Evolutionary conservation across 2,113 vertebrate species (phyloP).

Genomic region (Glaucomys volans): DNA sequence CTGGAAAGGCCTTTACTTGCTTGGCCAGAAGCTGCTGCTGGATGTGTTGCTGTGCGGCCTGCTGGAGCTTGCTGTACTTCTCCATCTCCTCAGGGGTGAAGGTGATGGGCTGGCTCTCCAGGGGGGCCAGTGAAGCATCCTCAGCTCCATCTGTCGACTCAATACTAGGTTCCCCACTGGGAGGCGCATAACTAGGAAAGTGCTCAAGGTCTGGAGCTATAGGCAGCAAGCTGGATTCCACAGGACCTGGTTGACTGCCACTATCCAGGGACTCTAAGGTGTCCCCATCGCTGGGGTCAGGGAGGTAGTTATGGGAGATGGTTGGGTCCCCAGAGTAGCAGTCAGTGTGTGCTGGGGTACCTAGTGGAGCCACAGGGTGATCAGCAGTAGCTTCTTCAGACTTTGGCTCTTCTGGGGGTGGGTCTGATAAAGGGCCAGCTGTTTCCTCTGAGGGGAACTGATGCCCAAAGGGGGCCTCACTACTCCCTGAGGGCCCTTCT

Average conservation of each 20-base stretch:
- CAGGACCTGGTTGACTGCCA: slow-evolving; percentile 85
- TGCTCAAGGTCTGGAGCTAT: slow-evolving; percentile 87
- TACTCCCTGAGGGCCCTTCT: slow-evolving; percentile 85
- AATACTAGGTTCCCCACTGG: slow-evolving; percentile 85
- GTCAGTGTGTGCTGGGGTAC: slow-evolving; percentile 80
- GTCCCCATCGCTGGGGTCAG: slow-evolving; percentile 79
- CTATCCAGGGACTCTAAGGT: slow-evolving; percentile 91
- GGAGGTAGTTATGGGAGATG: slow-evolving; percentile 86
- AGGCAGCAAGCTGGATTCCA: slow-evolving; percentile 88
- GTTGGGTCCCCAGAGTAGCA: slow-evolving; percentile 85
- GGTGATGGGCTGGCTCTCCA: slow-evolving; percentile 98
- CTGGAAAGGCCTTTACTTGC: slow-evolving; percentile 96
- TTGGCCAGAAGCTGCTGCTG: slow-evolving; percentile 99
- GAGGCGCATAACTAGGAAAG: slow-evolving; percentile 91
- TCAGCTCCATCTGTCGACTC: slow-evolving; percentile 93
- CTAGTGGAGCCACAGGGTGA: slow-evolving; percentile 75
- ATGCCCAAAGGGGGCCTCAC: slow-evolving; percentile 83
- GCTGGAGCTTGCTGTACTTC: slow-evolving; percentile 99
- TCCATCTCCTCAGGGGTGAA: slow-evolving; percentile 99
- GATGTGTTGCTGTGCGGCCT: slow-evolving; percentile 98
- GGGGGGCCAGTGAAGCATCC: slow-evolving; percentile 94
- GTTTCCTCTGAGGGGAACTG: slow-evolving; percentile 90
- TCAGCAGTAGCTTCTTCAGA: slow-evolving; percentile 76
- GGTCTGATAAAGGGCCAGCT: slow-evolving; percentile 89
- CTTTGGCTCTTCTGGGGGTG: slow-evolving; percentile 84